Base-by-base conservation (phyloP, 2,797 vertebrate genomes). In the Melanotaenia pygmaea region DNA sequence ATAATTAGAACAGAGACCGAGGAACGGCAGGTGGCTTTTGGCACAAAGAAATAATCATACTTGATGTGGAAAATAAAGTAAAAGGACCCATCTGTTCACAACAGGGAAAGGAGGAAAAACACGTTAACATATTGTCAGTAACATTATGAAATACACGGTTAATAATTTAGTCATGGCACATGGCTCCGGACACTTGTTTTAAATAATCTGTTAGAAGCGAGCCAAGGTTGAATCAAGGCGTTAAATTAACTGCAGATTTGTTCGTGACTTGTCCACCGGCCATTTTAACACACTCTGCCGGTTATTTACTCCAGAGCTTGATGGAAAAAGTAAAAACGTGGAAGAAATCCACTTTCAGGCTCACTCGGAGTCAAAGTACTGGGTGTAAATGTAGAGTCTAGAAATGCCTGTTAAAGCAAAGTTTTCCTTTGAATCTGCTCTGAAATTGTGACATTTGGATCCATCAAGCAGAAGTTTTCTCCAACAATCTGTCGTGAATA, bases 41-140 rank as follows among this genome's bases (percentile, higher is more conserved):
- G 97, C 97, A 98, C 95, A 94, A 96, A 96, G 95, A 97, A 97
- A 98, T 96, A 97, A 97, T 97, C 96, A 96, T 96, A 97, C 96
- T 98, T 98, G 97, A 99, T 99, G 97, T 98, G 97, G 97, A 99
- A 98, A 98, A 97, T 97, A 97, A 99, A 99, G 97, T 99, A 98
- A 99, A 99, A 97, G 96, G 96, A 97, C 96, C 97, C 98, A 99
- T 99, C 98, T 99, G 98, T 96, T 99, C 97, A 88, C 96, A 92
- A 95, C 95, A 93, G 96, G 97, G 96, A 96, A 94, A 94, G 93
- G 94, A 93, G 93, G 96, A 96, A 96, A 96, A 97, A 97, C 96
- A 95, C 93, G 96, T 95, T 96, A 98, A 96, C 98, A 98, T 99
- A 98, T 98, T 99, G 97, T 98, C 97, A 96, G 95, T 93, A 97